phyloP scores from a whole-genome alignment of 2,797 vertebrate species.

The Muscicapa comitata region DNA sequence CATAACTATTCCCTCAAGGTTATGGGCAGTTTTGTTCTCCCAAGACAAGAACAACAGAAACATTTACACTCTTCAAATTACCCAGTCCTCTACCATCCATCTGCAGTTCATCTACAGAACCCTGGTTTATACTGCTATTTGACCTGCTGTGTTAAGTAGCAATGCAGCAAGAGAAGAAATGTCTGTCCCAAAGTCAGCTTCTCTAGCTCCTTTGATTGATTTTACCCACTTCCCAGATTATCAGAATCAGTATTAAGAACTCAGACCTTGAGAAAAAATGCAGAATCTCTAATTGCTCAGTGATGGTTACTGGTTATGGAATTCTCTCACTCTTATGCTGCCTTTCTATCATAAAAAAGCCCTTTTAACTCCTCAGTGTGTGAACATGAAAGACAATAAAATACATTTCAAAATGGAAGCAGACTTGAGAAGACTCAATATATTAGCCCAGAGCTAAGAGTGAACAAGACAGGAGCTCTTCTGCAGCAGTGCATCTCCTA shows the following conservation, averaged over 20 bases:
- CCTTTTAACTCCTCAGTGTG: background rate
- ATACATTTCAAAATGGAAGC: background rate
- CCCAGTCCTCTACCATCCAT: background rate
- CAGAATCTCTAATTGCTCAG: background rate
- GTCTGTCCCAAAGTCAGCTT: background rate
- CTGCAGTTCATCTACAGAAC: background rate
- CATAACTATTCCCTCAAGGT: slow-evolving; percentile 33
- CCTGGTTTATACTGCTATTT: background rate
- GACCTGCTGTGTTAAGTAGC: background rate
- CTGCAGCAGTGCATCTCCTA: background rate
- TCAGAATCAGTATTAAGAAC: background rate
- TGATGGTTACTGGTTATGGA: background rate
- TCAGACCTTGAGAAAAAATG: background rate
- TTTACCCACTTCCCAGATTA: background rate
- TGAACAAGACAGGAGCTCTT: background rate
- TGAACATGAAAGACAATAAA: background rate
- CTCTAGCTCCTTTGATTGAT: background rate
- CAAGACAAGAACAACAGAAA: slow-evolving; percentile 6
- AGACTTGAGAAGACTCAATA: background rate
- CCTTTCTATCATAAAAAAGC: background rate
- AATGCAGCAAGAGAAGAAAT: background rate
- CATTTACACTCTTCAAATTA: slow-evolving; percentile 35
- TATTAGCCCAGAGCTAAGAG: background rate
- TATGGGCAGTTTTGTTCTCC: background rate
- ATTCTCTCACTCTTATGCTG: background rate